Base-by-base conservation (phyloP, 2,113 vertebrate genomes). In the Abramis brama region DNA sequence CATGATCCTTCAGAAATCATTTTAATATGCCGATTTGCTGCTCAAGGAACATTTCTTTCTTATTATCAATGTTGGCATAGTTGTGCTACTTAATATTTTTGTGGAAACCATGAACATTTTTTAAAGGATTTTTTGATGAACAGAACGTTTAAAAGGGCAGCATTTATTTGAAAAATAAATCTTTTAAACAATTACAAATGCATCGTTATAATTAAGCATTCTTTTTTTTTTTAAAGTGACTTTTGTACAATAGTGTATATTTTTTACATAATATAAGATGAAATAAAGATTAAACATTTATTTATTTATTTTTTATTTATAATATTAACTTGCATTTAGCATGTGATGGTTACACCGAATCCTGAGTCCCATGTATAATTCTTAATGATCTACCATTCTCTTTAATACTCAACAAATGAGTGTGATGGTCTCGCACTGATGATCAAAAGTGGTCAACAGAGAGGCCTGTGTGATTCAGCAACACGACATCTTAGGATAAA, bases 361-460 rank as follows among this genome's bases (percentile, higher is more conserved):
- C 55, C 23, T 39, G 50, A 30, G 10, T 60, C 33, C 23, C 4
- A 43, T 12, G 30, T 79, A 59, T 79, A 33, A 43, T 80, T 39
- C 45, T 71, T 43, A 39, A 39, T 71, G 33, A 4, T 59, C 11
- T 39, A 6, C 30, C 59, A 23, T 79, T 79, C 30, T n/a, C 68
- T 57, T 12, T 3, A 77, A 21, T 77, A 33, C 15, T 50, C 47
- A 52, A 52, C 74, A 55, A 55, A 55, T 23, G 47, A 77, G 66
- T n/a, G 83, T 73, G 74, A 25, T 70, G 79, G 90, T 91, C 91
- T 88, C 86, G 68, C 85, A 91, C 91, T 91, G 89, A 77, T 88
- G 92, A 93, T 94, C 92, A 94, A 91, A 93, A 88, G 85, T 70
- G 11, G 59, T 23, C 4, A 79, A 76, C 89, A 88, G 73, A 86